Evolutionary conservation across 2,888 invertebrate species (phyloP).

Genomic region (Chydorus sphaericus): DNA sequence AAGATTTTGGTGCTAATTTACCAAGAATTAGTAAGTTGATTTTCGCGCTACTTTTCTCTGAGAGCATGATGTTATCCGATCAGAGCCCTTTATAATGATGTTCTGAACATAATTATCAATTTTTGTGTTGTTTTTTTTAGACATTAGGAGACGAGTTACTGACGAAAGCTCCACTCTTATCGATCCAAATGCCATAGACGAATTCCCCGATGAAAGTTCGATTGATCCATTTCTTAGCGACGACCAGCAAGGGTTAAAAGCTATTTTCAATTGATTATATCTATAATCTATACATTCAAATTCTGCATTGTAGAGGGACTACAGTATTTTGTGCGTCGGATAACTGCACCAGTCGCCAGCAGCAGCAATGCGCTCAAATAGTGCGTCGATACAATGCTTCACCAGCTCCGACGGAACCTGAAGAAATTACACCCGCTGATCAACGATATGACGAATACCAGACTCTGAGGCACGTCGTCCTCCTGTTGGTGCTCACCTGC

Average conservation of each 20-base stretch:
- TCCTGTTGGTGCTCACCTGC: slow-evolving; percentile 60
- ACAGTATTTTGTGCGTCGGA: neutral
- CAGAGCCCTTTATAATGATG: no score
- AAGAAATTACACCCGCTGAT: slow-evolving; percentile 23
- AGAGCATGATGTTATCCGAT: no score
- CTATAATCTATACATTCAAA: neutral
- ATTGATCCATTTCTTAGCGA: neutral
- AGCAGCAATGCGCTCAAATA: slow-evolving; percentile 20
- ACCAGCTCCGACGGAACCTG: slow-evolving; percentile 24
- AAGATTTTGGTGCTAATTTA: neutral
- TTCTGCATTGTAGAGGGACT: neutral
- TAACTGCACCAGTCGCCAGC: neutral
- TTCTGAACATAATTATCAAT: no score
- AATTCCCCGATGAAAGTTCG: neutral
- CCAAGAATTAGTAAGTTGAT: neutral
- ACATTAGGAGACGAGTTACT: neutral
- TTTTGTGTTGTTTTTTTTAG: no score
- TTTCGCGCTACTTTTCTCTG: no score
- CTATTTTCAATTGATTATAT: neutral
- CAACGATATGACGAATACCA: slow-evolving; percentile 35
- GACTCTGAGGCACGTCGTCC: slow-evolving; percentile 61
- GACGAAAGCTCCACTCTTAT: neutral
- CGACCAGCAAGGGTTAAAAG: neutral
- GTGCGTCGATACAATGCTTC: slow-evolving; percentile 22
- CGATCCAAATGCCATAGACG: neutral